Conservation (phyloP, 2,888 invertebrate genomes). For the Troilus luridus region DNA sequence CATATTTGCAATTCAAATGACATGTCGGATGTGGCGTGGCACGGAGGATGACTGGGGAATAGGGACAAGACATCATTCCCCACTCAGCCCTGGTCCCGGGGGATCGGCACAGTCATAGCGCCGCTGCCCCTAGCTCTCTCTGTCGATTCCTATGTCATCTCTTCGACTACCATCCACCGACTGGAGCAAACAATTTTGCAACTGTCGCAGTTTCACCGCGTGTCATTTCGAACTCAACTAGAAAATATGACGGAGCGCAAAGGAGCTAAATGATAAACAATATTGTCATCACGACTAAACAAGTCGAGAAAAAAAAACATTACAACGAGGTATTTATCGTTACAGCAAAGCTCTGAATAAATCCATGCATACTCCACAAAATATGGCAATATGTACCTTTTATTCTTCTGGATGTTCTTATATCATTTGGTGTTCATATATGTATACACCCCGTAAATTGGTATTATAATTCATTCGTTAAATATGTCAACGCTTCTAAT, state of each 20-base stretch:
- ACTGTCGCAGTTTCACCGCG: constrained; percentile 7
- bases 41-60: neutral
- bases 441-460: too few relatives aligned
- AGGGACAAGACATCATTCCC: constrained; percentile 31
- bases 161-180: too few relatives aligned
- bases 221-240: constrained; percentile 15
- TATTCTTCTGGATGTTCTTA: too few relatives aligned
- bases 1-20: constrained; percentile 44
- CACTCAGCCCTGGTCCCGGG: neutral
- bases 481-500: too few relatives aligned
- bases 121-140: neutral
- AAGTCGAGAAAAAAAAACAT: neutral
- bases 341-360: too few relatives aligned
- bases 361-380: too few relatives aligned
- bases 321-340: too few relatives aligned
- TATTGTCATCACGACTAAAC: neutral
- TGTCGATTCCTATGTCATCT: constrained; percentile 30
- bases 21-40: neutral
- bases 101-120: constrained; percentile 13
- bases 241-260: constrained; percentile 10
- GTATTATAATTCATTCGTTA: too few relatives aligned
- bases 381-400: too few relatives aligned
- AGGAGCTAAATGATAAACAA: neutral
- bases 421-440: too few relatives aligned
- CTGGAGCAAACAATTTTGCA: neutral